Conservation (phyloP, 2,888 invertebrate species). For the Callimorpha dominula region DNA sequence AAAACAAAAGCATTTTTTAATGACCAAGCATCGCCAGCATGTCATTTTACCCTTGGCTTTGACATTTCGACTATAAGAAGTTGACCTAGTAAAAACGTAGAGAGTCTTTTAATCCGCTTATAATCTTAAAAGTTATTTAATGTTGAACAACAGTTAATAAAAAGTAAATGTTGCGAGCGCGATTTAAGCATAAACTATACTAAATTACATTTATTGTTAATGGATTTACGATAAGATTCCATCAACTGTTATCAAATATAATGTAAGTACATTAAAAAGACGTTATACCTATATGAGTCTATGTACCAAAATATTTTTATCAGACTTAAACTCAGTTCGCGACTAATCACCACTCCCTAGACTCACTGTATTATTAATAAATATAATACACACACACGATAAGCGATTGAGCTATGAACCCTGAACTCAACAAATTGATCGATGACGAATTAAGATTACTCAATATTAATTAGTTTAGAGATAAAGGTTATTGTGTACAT, state of each 20-base stretch:
- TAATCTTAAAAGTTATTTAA: not conserved
- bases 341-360: slow-evolving; percentile 17
- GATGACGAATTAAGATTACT: slow-evolving; percentile 32
- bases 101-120: not conserved
- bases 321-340: slow-evolving; percentile 11
- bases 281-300: not conserved
- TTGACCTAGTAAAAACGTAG: not conserved
- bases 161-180: not conserved
- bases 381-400: slow-evolving; percentile 31
- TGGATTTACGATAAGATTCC: slow-evolving; percentile 18
- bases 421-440: slow-evolving; percentile 15
- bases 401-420: slow-evolving; percentile 13
- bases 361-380: not conserved
- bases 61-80: not conserved
- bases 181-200: not conserved
- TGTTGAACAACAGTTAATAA: not conserved
- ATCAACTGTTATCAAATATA: slow-evolving; percentile 10
- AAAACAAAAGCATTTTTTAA: not conserved
- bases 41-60: not conserved
- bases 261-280: not conserved
- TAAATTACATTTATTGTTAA: slow-evolving; percentile 10
- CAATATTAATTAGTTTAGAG: slow-evolving; percentile 38
- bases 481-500: slow-evolving; percentile 15
- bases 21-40: not conserved
- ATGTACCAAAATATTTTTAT: slow-evolving; percentile 22